Percentiles rank a stretch among this genome's conserved stretches.
phyloP scores from a whole-genome alignment of 2,888 invertebrate species.

The Coelinius sp. region DNA sequence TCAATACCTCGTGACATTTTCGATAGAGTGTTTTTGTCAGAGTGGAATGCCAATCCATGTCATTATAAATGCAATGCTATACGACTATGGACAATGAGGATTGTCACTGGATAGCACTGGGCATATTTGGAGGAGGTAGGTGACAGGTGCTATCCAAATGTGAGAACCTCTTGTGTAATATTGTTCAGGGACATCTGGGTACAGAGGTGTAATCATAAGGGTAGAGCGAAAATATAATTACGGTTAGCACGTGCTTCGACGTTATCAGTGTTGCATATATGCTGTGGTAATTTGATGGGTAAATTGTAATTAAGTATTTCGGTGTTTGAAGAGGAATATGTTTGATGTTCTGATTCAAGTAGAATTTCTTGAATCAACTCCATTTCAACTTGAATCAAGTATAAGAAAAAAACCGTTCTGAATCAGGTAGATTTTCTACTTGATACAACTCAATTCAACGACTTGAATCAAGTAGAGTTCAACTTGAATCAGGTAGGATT shows the following conservation, averaged over 20 bases:
- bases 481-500: too few relatives aligned
- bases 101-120: not conserved
- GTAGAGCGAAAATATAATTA: constrained; percentile 10
- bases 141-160: constrained; percentile 18
- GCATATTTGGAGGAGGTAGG: not conserved
- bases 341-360: too few relatives aligned
- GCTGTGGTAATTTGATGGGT: too few relatives aligned
- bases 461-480: too few relatives aligned
- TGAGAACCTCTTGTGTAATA: not conserved
- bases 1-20: not conserved
- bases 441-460: too few relatives aligned
- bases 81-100: not conserved
- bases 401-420: too few relatives aligned
- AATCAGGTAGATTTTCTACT: too few relatives aligned
- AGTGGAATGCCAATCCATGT: not conserved
- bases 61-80: constrained; percentile 10
- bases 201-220: not conserved
- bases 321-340: too few relatives aligned
- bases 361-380: too few relatives aligned
- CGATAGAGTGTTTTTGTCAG: constrained; percentile 1
- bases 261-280: constrained; percentile 32
- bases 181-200: not conserved
- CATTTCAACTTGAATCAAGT: too few relatives aligned
- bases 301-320: too few relatives aligned
- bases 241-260: constrained; percentile 5